Conservation (phyloP, 2,888 invertebrate genomes). For the Nymphalis c-album region DNA sequence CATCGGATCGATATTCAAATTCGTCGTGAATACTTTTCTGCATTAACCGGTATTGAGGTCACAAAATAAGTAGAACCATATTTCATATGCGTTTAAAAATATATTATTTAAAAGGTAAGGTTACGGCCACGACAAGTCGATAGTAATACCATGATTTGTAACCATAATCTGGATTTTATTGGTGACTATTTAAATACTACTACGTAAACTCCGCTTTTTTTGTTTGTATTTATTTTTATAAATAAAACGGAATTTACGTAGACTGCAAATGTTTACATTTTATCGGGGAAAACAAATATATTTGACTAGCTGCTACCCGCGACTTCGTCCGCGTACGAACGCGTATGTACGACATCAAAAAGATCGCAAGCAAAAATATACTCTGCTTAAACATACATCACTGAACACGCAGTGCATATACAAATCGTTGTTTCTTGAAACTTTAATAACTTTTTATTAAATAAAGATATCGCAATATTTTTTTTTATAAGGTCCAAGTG, state of each 20-base stretch:
- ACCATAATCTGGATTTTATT: conserved; percentile 26
- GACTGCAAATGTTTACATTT: background rate
- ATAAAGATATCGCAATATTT: no score
- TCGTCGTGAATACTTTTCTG: conserved; percentile 12
- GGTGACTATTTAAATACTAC: conserved; percentile 16
- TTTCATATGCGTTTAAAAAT: conserved; percentile 23
- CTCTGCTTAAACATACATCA: no score
- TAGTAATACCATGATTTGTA: conserved; percentile 33
- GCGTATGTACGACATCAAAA: no score
- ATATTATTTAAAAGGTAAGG: conserved; percentile 27
- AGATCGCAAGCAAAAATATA: no score
- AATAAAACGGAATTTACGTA: background rate
- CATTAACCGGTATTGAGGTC: conserved; percentile 19
- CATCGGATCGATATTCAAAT: conserved; percentile 1
- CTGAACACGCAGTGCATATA: no score
- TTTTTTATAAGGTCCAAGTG: no score
- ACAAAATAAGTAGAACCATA: conserved; percentile 25
- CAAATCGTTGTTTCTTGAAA: no score
- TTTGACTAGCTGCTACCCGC: no score
- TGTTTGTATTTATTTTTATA: background rate
- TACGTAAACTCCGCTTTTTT: background rate
- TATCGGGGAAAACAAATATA: background rate
- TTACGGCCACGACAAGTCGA: conserved; percentile 14
- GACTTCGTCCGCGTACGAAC: no score
- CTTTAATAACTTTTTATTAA: no score